These are phyloP conservation scores for Cyaniris semiargus DNA, from an alignment of 2,888 invertebrate genomes.

Conservation along the genomic window DNA sequence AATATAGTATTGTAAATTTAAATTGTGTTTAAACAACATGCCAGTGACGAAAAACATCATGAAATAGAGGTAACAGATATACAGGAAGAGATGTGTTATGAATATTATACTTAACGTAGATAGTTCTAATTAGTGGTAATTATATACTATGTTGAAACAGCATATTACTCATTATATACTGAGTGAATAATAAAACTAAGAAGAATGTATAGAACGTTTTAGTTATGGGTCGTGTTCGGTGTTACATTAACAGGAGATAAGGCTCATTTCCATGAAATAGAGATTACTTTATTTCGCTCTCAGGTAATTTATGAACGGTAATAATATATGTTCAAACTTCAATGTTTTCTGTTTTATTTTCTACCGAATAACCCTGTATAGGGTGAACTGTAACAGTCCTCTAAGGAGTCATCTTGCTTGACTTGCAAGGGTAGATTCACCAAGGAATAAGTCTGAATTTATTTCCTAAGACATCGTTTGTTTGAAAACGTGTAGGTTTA, in stretches of 20 bases:
- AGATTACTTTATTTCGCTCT: not conserved
- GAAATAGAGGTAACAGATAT: too few species aligned
- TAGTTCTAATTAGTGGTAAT: not conserved
- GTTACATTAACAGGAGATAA: conserved; percentile 30
- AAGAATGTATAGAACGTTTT: conserved; percentile 32
- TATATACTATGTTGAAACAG: not conserved
- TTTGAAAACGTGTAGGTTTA: not conserved
- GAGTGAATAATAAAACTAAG: conserved; percentile 36
- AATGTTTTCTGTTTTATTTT: not conserved
- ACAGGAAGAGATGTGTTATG: too few species aligned
- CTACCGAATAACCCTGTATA: not conserved
- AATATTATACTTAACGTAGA: too few species aligned
- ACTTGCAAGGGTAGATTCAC: not conserved
- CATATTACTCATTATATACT: too few species aligned
- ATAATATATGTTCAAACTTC: not conserved
- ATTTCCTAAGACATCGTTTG: not conserved
- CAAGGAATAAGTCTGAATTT: not conserved
- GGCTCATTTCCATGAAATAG: not conserved
- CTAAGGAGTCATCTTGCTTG: not conserved
- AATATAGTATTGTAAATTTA: too few species aligned
- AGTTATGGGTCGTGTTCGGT: not conserved
- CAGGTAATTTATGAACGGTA: not conserved
- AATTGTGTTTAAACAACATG: too few species aligned
- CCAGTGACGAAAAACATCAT: too few species aligned
- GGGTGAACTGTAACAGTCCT: not conserved